Percentiles rank a stretch among this genome's conserved stretches.
These are phyloP conservation scores for Agonopterix subpropinquella DNA, from an alignment of 2,888 invertebrate species.

Conservation along the genomic window DNA sequence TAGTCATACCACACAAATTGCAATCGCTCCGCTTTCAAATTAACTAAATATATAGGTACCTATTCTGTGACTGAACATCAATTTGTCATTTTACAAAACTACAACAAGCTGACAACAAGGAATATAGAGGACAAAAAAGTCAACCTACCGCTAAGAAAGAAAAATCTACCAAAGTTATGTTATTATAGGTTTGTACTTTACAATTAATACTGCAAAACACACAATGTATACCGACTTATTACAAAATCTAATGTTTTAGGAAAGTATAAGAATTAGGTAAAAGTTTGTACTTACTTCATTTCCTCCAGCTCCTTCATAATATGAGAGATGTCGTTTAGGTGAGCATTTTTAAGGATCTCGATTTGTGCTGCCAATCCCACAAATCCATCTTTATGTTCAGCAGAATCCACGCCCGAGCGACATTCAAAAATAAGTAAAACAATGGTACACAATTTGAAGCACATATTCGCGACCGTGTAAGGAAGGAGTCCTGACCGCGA, in stretches of 20 bases:
- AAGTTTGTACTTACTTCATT: conserved; percentile 46
- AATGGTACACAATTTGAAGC: conserved; percentile 32
- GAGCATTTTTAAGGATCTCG: conserved; percentile 37
- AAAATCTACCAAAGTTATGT: no score
- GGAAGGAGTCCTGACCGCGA: conserved; percentile 4
- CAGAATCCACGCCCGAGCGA: conserved; percentile 23
- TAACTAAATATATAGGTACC: no score
- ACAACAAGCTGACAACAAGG: no score
- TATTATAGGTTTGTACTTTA: no score
- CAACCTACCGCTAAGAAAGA: no score
- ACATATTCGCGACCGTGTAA: conserved; percentile 35
- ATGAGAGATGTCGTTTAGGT: conserved; percentile 35
- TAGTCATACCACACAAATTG: no score
- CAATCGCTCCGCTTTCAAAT: no score
- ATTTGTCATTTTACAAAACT: no score
- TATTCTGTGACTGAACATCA: no score
- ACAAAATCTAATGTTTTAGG: background rate
- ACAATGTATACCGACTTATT: no score
- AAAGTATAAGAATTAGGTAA: background rate
- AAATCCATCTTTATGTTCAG: conserved; percentile 35
- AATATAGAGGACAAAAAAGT: no score
- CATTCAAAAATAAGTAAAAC: conserved; percentile 8
- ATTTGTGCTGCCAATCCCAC: conserved; percentile 41
- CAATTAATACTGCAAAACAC: no score
- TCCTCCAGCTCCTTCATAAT: conserved; percentile 48